These are phyloP conservation scores for Nomada ruficornis DNA, from an alignment of 2,888 invertebrate species.

Conservation along the genomic window DNA sequence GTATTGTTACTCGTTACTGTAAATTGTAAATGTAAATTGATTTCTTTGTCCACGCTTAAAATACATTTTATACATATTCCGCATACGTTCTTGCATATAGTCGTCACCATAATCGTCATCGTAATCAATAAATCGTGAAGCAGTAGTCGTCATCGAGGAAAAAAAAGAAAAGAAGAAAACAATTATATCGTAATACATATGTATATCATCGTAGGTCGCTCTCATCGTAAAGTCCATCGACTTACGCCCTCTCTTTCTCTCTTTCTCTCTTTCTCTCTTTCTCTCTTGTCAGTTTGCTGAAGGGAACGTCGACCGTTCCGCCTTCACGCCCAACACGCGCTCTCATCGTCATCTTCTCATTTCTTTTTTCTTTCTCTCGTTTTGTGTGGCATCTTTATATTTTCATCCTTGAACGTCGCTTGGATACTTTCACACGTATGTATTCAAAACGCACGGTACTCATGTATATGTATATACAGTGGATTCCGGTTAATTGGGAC, in stretches of 20 bases:
- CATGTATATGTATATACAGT: too few species aligned
- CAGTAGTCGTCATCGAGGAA: slow-evolving; percentile 46
- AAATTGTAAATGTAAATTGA: slow-evolving; percentile 74
- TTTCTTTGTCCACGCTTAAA: slow-evolving; percentile 74
- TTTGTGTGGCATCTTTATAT: slow-evolving; percentile 28
- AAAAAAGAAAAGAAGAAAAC: slow-evolving; percentile 8
- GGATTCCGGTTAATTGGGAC: too few species aligned
- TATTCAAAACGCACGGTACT: too few species aligned
- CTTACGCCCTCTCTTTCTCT: slow-evolving; percentile 7
- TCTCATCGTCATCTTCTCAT: slow-evolving; percentile 7
- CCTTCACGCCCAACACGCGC: slow-evolving; percentile 9
- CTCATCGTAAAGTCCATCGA: slow-evolving; percentile 33
- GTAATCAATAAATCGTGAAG: slow-evolving; percentile 59
- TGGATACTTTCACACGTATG: slow-evolving; percentile 8
- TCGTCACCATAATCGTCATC: slow-evolving; percentile 59
- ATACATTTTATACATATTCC: slow-evolving; percentile 78
- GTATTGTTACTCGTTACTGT: slow-evolving; percentile 71
- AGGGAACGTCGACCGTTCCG: slow-evolving; percentile 25
- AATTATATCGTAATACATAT: slow-evolving; percentile 30
- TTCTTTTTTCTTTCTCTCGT: slow-evolving; percentile 21
- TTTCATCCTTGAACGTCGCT: slow-evolving; percentile 8
- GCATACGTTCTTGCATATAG: slow-evolving; percentile 52
- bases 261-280: slow-evolving; percentile 11
- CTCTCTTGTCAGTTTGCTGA: slow-evolving; percentile 23
- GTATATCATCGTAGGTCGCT: slow-evolving; percentile 34